Conservation (phyloP, 2,113 vertebrate species). For the Beaufortia kweichowensis region DNA sequence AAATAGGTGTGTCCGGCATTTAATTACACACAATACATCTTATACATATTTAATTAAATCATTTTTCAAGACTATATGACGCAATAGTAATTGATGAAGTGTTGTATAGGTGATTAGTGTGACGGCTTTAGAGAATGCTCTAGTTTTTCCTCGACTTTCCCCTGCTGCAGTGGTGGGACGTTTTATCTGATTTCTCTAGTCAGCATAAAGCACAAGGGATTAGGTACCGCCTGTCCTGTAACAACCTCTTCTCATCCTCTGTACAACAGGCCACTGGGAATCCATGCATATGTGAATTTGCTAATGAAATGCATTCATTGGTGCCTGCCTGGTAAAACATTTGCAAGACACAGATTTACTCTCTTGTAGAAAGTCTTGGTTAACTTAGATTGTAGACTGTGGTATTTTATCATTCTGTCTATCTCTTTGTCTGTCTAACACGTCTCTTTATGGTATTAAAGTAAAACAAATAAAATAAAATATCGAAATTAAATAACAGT, state of each 20-base stretch:
- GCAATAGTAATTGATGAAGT: constrained; percentile 24
- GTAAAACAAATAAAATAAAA: too few species aligned
- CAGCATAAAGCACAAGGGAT: constrained; percentile 40
- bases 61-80: constrained; percentile 15
- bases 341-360: constrained; percentile 9
- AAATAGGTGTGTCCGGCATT: constrained; percentile 25
- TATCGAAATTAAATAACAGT: too few species aligned
- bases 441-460: not conserved
- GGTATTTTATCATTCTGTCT: not conserved
- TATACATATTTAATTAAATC: constrained; percentile 35
- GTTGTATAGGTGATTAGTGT: constrained; percentile 37
- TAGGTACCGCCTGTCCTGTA: constrained; percentile 21
- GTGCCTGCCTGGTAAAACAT: constrained; percentile 2
- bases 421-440: not conserved
- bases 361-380: too few species aligned
- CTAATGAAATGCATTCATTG: constrained; percentile 42
- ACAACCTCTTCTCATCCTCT: constrained; percentile 26
- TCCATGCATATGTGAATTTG: constrained; percentile 8
- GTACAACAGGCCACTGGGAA: constrained; percentile 30
- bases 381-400: too few species aligned
- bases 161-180: constrained; percentile 9
- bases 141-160: constrained; percentile 10
- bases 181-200: constrained; percentile 38
- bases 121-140: constrained; percentile 22
- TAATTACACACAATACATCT: constrained; percentile 19